Evolutionary conservation across 2,797 vertebrate species (phyloP).

Genomic region (Tragopan temminckii): DNA sequence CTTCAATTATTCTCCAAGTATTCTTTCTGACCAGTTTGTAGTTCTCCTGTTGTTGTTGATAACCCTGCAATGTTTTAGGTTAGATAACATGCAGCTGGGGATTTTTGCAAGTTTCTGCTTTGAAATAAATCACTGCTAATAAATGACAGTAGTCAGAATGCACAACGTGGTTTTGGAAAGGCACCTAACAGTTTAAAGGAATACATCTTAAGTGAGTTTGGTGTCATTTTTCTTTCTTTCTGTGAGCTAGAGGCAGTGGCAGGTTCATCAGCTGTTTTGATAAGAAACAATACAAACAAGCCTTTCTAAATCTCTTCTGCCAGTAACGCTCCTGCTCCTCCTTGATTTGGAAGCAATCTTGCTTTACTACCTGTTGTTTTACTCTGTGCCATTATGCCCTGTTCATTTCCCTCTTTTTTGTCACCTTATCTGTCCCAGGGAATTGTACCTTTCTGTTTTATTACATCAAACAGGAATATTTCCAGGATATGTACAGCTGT

Average conservation of each 20-base stretch:
- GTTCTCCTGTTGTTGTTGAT: background rate
- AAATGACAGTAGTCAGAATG: background rate
- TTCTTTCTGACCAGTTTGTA: background rate
- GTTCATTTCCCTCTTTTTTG: background rate
- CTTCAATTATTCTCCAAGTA: constrained; percentile 5
- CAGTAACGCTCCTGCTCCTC: background rate
- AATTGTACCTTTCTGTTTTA: constrained; percentile 62
- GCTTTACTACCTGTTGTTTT: background rate
- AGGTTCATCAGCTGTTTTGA: constrained; percentile 6
- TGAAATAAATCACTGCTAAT: background rate
- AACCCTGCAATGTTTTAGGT: constrained; percentile 14
- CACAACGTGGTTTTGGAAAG: background rate
- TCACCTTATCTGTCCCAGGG: constrained; percentile 51
- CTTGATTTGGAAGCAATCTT: background rate
- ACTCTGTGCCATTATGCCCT: background rate
- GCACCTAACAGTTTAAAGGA: background rate
- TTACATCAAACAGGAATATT: constrained; percentile 65
- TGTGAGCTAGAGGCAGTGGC: background rate
- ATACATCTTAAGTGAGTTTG: background rate
- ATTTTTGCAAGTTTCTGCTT: constrained; percentile 2
- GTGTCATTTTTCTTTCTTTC: constrained; percentile 15
- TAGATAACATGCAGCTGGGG: background rate
- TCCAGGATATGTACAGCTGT: constrained; percentile 43
- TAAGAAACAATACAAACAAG: constrained; percentile 10
- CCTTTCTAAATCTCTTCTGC: background rate